These are phyloP conservation scores for Chymomyza costata DNA, from an alignment of 1,140 invertebrate species.

Conservation along the genomic window DNA sequence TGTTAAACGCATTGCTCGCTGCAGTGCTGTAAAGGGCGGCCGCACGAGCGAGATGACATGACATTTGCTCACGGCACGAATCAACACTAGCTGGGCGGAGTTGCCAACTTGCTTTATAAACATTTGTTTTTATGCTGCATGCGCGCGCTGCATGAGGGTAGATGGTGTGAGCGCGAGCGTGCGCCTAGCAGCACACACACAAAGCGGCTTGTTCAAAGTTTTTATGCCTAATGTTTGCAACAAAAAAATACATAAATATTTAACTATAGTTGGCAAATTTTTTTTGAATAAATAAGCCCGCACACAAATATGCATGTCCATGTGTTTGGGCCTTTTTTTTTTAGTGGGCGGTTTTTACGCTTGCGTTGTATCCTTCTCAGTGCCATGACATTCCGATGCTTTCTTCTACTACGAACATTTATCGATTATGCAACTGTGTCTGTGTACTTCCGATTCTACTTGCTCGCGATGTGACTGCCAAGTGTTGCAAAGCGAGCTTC, in stretches of 20 bases:
- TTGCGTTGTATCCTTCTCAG: slow-evolving; percentile 57
- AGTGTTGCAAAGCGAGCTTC: no score
- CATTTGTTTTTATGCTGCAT: slow-evolving; percentile 31
- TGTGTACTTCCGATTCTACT: slow-evolving; percentile 3
- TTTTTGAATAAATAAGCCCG: no score
- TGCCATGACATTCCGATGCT: slow-evolving; percentile 66
- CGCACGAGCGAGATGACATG: slow-evolving; percentile 8
- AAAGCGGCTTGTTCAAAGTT: no score
- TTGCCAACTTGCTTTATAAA: slow-evolving; percentile 39
- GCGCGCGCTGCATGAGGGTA: not conserved
- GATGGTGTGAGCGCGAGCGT: not conserved
- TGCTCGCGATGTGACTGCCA: slow-evolving; percentile 4
- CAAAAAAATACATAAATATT: no score
- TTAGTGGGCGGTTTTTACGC: no score
- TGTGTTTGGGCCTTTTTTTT: no score
- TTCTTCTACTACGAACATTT: slow-evolving; percentile 54
- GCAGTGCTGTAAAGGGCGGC: slow-evolving; percentile 10
- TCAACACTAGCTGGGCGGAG: no score
- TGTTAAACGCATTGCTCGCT: no score
- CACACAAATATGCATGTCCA: no score
- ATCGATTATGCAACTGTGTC: not conserved
- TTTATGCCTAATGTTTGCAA: no score
- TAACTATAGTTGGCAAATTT: no score
- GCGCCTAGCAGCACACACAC: slow-evolving; percentile 53
- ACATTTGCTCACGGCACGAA: no score